These are phyloP conservation scores for roundworm (Caenorhabditis elegans) DNA, from an alignment of 1,140 invertebrate species.

Conservation along the genomic window WBcel235 BX284602.5:6968001-6968500, in stretches of 20 bases:
- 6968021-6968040: neutral
- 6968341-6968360: slow-evolving; percentile 34
- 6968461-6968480: slow-evolving; percentile 7
- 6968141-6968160: slow-evolving; percentile 21
- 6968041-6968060: too few relatives aligned
- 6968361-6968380: too few relatives aligned
- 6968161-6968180: slow-evolving; percentile 52
- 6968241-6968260: slow-evolving; percentile 49
- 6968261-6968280: slow-evolving; percentile 50
- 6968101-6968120: neutral
- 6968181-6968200: slow-evolving; percentile 49
- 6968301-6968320: slow-evolving; percentile 42
- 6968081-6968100: neutral
- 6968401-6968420: neutral
- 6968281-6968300: slow-evolving; percentile 44
- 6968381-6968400: neutral
- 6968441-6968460: slow-evolving; percentile 24
- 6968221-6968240: slow-evolving; percentile 51
- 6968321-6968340: slow-evolving; percentile 52
- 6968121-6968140: slow-evolving; percentile 2
- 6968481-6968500: slow-evolving; percentile 10
- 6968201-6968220: neutral
- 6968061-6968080: too few relatives aligned
- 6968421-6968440: slow-evolving; percentile 21
- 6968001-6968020: neutral